Base-by-base conservation (phyloP, 1,140 invertebrate species). In the Atta cephalotes region DNA sequence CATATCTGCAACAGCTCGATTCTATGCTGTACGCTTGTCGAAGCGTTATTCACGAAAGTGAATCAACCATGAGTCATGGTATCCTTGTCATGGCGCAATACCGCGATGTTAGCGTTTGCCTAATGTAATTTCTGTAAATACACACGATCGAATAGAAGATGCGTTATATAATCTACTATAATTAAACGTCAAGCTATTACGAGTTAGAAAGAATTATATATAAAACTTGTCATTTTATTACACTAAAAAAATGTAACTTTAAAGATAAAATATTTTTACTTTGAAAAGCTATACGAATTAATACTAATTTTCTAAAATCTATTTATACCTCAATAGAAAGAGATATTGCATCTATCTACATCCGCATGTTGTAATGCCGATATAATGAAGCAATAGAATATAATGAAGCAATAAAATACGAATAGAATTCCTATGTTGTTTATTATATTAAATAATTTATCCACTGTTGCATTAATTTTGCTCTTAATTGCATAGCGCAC, bases 21-120 rank as follows among this genome's bases (percentile, higher is more conserved):
- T 74, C 53, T 62, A 18, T 21, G 25, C 39, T 18, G 7, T 51
- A 39, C 31, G 31, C 49, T 74, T 84, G 70, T 84, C 70, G 80
- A 82, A 51, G 70, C 56, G 56, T 74, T 31, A 76, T 62, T 49
- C 49, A 71, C 53, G 39, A 76, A 84, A 76, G 39, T 76, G 80
- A 84, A 74, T 84, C 80, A 84, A 74, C 70, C 56, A 16, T 84
- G 80, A 84, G 70, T 84, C 80, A 84, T 51, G 56, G 80, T 74
- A 74, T 58, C 16, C 21, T 45, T 28, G 31, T 84, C 39, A 9
- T 14, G 3, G 12, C 25, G 18, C 31, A 56, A 84, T 35, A 62
- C 12, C 6, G 25, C 60, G 18, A n/a, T 49, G 53, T 66, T 53
- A 31, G 25, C 56, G n/a, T 74, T 82, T 74, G n/a, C 21, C 10